Percentiles rank a stretch among this genome's conserved stretches.
phyloP scores from a whole-genome alignment of 1,140 invertebrate species.

The Chironomus striatipennis region DNA sequence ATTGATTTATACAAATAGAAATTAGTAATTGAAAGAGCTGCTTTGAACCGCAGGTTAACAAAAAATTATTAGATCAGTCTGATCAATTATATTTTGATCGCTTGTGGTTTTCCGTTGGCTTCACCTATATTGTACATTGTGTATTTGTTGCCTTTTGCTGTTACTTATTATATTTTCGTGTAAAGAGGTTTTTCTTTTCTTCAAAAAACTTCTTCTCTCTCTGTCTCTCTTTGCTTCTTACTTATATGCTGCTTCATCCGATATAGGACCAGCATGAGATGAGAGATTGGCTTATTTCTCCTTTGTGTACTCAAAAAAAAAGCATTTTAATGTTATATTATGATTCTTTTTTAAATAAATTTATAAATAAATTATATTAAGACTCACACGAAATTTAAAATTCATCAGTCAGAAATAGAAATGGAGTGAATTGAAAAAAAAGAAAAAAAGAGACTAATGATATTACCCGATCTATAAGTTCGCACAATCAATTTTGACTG shows the following conservation, averaged over 20 bases:
- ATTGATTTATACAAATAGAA: slow-evolving; percentile 21
- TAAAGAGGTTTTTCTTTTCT: slow-evolving; percentile 1
- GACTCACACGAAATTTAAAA: slow-evolving; percentile 1
- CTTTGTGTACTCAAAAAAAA: not conserved
- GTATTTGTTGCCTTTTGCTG: not conserved
- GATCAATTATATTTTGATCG: slow-evolving; percentile 8
- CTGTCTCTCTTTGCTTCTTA: too few relatives aligned
- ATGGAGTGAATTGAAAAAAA: not conserved
- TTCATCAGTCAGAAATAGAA: slow-evolving; percentile 5
- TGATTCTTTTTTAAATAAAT: slow-evolving; percentile 4
- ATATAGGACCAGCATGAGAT: not conserved
- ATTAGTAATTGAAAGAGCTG: slow-evolving; percentile 20
- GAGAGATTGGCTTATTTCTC: not conserved
- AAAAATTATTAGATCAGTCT: slow-evolving; percentile 22
- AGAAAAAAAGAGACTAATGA: not conserved
- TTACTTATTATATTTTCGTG: slow-evolving; percentile 14
- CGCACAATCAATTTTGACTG: slow-evolving; percentile 12
- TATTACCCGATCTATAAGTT: not conserved
- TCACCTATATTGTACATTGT: slow-evolving; percentile 13
- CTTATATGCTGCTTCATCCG: not conserved
- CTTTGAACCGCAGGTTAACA: slow-evolving; percentile 23
- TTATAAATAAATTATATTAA: slow-evolving; percentile 4
- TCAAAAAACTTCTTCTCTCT: not conserved
- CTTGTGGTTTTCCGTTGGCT: slow-evolving; percentile 22
- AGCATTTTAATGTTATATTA: slow-evolving; percentile 2